phyloP scores from a whole-genome alignment of 2,113 vertebrate species.

The Atractosteus spatula region DNA sequence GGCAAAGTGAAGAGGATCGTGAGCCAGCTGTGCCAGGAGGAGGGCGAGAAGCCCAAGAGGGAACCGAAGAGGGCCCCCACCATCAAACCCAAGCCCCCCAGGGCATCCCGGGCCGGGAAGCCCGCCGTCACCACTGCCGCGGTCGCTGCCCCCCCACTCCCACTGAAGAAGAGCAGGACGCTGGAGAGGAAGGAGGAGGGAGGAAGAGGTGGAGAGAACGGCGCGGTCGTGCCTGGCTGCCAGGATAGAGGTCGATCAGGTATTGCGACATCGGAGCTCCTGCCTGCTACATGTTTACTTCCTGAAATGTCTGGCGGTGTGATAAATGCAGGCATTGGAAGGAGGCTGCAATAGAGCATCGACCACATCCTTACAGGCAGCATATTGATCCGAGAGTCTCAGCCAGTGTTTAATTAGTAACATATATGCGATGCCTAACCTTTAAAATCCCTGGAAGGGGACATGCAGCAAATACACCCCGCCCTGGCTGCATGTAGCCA shows the following conservation, averaged over 20 bases:
- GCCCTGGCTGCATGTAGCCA: too few relatives aligned
- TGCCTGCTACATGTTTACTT: too few relatives aligned
- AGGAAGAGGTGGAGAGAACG: not conserved
- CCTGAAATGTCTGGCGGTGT: too few relatives aligned
- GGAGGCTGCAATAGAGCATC: too few relatives aligned
- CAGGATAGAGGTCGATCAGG: conserved; percentile 54
- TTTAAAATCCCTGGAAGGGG: too few relatives aligned
- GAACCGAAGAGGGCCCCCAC: conserved; percentile 36
- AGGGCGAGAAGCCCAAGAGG: not conserved
- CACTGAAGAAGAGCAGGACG: conserved; percentile 40
- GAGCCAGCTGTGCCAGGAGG: conserved; percentile 48
- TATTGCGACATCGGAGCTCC: conserved; percentile 24
- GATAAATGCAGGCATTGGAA: too few relatives aligned
- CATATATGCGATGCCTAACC: too few relatives aligned
- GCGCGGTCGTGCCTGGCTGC: not conserved
- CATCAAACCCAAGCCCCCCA: conserved; percentile 31
- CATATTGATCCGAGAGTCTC: too few relatives aligned
- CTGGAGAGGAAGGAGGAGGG: conserved; percentile 15
- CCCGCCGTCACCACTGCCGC: too few relatives aligned
- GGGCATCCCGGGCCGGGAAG: not conserved
- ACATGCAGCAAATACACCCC: too few relatives aligned
- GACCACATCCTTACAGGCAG: too few relatives aligned
- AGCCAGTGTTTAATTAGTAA: too few relatives aligned
- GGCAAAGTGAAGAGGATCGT: conserved; percentile 64
- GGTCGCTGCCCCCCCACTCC: conserved; percentile 45